A percentile compares a stretch with the other conserved stretches of the same genome.
These are phyloP conservation scores for Bubo blakistoni DNA, from an alignment of 2,113 vertebrate genomes.

Conservation along the genomic window DNA sequence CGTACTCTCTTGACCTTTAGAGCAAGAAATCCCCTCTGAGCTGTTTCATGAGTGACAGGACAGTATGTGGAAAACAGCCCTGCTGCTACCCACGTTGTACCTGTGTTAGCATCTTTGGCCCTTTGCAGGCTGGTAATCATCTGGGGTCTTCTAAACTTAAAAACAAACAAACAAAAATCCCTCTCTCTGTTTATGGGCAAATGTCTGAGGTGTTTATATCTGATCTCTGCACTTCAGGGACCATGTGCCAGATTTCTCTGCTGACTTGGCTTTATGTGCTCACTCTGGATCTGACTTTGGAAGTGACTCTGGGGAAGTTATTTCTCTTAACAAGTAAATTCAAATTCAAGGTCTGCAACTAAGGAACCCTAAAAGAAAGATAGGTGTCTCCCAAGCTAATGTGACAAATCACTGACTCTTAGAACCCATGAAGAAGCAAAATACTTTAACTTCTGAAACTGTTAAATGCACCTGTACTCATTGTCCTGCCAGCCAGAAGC, in stretches of 20 bases:
- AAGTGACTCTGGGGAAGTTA: not conserved
- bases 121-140: not conserved
- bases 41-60: not conserved
- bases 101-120: not conserved
- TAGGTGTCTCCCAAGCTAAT: not conserved
- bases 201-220: not conserved
- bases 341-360: not conserved
- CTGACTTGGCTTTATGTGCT: not conserved
- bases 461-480: not conserved
- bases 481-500: not conserved
- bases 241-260: not conserved
- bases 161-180: not conserved
- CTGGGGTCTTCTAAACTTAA: not conserved
- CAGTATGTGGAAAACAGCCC: not conserved
- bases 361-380: not conserved
- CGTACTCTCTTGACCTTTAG: not conserved
- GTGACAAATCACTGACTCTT: not conserved
- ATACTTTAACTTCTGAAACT: not conserved
- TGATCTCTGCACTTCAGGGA: not conserved
- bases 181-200: not conserved
- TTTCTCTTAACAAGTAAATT: not conserved
- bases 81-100: not conserved
- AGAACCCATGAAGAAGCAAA: not conserved
- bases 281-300: not conserved
- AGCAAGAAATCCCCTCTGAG: slow-evolving; percentile 22